Evolutionary conservation across 2,113 vertebrate genomes (phyloP), one percentile per base, ranked within the genome.

Genomic region (Epinephelus fuscoguttatus): DNA sequence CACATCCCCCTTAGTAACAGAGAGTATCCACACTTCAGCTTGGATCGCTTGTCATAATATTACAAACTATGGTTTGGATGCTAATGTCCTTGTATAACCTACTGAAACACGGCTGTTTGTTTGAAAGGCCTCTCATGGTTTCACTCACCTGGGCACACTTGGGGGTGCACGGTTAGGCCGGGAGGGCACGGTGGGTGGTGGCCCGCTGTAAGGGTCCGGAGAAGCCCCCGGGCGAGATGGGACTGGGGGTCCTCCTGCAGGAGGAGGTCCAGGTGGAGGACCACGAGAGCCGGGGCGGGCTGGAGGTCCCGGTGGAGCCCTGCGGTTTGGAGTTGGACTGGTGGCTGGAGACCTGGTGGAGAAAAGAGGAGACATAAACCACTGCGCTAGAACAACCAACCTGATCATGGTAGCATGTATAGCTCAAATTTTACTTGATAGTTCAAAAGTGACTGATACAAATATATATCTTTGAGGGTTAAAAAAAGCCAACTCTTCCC

Each of bases 131-230:
- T 4, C 7, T 42, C 8, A 0, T 19, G 56, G 21, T 60, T 81
- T 64, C 57, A 95, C 98, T 97, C 96, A 99, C 98, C 98, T 99
- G 88, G 98, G 98, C 78, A 99, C 98, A 76, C 96, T 97, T 6
- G 98, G 98, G 72, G 98, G 98, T 40, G 97, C 98, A 0, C 98
- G 98, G 94, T 99, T 99, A 78, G 98, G 98, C 84, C 98, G 96
- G 83, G 98, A 99, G 87, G 98, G 98, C 93, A 99, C 97, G 72
- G 97, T 96, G 81, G 98, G 98, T 14, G 98, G 98, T 6, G 97
- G 96, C 59, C 97, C 97, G 10, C 97, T 96, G 6, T 97, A 98
- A 27, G 98, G 98, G 88, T 99, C 98, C 49, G 98, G 98, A 90
- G 98, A 99, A 57, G 97, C 96, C 83, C 98, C 98, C 1, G 98